phyloP scores from a whole-genome alignment of 2,797 vertebrate genomes.

The Glossophaga mutica region DNA sequence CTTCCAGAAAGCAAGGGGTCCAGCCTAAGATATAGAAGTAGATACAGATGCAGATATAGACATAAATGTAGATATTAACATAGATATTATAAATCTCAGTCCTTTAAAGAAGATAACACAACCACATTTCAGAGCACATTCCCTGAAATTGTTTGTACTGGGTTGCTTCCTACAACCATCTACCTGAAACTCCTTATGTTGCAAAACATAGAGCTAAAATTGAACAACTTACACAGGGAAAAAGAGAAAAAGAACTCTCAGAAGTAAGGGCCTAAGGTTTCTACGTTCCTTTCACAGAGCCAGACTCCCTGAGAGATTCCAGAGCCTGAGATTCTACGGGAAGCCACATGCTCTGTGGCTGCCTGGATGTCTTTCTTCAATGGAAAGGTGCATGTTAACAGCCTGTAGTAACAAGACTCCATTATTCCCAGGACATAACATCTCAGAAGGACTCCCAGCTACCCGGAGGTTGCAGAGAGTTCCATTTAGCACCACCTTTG shows the following conservation, averaged over 20 bases:
- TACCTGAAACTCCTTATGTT: not conserved
- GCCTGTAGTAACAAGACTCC: conserved; percentile 63
- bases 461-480: conserved; percentile 46
- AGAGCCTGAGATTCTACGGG: not conserved
- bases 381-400: conserved; percentile 55
- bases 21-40: not conserved
- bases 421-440: conserved; percentile 64
- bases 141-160: not conserved
- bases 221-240: conserved; percentile 31
- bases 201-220: conserved; percentile 37
- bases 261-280: conserved; percentile 21
- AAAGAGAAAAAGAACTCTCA: conserved; percentile 22
- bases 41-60: not conserved
- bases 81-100: not conserved
- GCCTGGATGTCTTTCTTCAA: conserved; percentile 27
- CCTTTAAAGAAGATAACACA: not conserved
- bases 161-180: not conserved
- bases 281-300: conserved; percentile 48
- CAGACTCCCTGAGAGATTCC: conserved; percentile 9
- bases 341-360: conserved; percentile 27
- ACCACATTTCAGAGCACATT: not conserved
- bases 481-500: conserved; percentile 54
- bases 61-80: not conserved
- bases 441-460: conserved; percentile 63
- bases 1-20: conserved; percentile 33